Conservation (phyloP, 2,888 invertebrate genomes). For the Liopterus haemorrhoidalis region DNA sequence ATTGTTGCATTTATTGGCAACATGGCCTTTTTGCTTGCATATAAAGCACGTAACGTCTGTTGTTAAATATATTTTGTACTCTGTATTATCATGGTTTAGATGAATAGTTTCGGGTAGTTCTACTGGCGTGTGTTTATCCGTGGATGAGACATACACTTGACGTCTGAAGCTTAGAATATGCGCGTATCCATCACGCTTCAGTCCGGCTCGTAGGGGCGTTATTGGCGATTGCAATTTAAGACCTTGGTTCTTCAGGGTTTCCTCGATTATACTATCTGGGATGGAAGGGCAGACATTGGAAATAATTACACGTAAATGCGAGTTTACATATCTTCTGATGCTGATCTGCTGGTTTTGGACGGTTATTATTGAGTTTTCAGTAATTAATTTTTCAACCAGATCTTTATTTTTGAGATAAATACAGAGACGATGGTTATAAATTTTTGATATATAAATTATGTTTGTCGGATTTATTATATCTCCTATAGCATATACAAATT, state of each 20-base stretch:
- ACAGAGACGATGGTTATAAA: slow-evolving; percentile 23
- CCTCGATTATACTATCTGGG: slow-evolving; percentile 7
- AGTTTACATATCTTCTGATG: neutral
- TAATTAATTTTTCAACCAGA: slow-evolving; percentile 12
- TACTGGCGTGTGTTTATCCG: slow-evolving; percentile 22
- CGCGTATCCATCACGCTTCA: slow-evolving; percentile 11
- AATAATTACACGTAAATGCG: slow-evolving; percentile 8
- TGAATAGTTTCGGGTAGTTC: slow-evolving; percentile 23
- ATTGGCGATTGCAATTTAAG: slow-evolving; percentile 13
- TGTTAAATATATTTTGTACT: slow-evolving; percentile 9
- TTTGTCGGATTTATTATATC: slow-evolving; percentile 11
- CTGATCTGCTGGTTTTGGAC: slow-evolving; percentile 5
- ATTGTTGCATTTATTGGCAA: slow-evolving; percentile 1
- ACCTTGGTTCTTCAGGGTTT: neutral
- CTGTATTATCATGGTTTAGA: slow-evolving; percentile 20
- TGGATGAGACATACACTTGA: slow-evolving; percentile 9
- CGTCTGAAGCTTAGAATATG: slow-evolving; percentile 24
- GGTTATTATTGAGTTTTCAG: slow-evolving; percentile 12
- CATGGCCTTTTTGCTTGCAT: slow-evolving; percentile 8
- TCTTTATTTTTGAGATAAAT: slow-evolving; percentile 19
- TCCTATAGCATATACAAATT: slow-evolving; percentile 21
- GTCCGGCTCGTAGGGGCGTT: slow-evolving; percentile 12
- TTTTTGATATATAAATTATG: slow-evolving; percentile 21
- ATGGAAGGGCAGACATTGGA: slow-evolving; percentile 10
- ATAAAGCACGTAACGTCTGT: slow-evolving; percentile 3